Conservation (phyloP, 2,797 vertebrate genomes). For the Notamacropus eugenii region DNA sequence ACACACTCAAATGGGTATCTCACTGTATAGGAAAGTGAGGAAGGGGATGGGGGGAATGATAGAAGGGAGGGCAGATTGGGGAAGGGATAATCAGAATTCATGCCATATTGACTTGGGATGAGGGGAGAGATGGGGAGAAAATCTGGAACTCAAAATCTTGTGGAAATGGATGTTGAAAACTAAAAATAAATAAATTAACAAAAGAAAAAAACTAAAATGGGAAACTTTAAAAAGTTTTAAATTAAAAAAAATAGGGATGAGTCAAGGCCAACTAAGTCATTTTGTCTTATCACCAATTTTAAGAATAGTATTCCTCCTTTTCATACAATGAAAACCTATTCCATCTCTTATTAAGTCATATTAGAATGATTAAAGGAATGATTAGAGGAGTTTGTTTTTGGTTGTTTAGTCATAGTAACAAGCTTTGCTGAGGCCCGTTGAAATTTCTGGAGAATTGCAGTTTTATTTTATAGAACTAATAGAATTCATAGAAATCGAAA, state of each 20-base stretch:
- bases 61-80: no score
- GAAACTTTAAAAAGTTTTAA: slow-evolving; percentile 21
- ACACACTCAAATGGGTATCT: no score
- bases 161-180: no score
- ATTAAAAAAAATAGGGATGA: neutral
- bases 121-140: no score
- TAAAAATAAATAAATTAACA: no score
- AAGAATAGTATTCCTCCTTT: neutral
- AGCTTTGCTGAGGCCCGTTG: neutral
- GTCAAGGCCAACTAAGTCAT: neutral
- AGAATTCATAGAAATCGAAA: neutral
- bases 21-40: no score
- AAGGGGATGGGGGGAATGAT: no score
- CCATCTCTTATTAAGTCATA: neutral
- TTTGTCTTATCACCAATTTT: neutral
- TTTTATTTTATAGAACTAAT: neutral
- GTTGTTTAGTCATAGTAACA: neutral
- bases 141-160: no score
- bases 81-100: no score
- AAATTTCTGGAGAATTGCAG: neutral
- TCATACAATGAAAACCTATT: neutral
- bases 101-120: no score
- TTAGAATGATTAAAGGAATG: neutral
- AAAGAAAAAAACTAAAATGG: slow-evolving; percentile 2
- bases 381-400: neutral